These are phyloP conservation scores for Manis javanica DNA, from an alignment of 2,797 vertebrate genomes.

Conservation along the genomic window DNA sequence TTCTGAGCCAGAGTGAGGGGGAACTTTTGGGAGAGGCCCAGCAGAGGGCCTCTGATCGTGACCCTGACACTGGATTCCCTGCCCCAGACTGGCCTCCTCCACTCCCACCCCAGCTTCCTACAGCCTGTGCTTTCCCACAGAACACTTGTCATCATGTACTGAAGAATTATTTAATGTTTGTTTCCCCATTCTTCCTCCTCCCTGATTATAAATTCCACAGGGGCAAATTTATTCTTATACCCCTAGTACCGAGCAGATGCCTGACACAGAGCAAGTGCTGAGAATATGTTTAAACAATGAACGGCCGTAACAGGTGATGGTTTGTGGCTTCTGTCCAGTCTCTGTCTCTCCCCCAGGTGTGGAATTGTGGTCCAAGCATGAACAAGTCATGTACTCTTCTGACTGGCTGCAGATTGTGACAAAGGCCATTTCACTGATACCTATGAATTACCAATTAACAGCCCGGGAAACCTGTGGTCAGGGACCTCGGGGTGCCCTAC, in stretches of 20 bases:
- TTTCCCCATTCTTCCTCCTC: neutral
- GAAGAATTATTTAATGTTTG: neutral
- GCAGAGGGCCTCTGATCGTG: neutral
- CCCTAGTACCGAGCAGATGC: neutral
- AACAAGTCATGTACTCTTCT: neutral
- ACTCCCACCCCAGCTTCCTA: neutral
- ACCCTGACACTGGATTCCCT: neutral
- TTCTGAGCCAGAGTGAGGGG: neutral
- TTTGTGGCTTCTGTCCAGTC: neutral
- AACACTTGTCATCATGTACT: neutral
- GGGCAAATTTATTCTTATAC: neutral
- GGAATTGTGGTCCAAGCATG: neutral
- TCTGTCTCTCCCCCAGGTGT: neutral
- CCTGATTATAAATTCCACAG: neutral
- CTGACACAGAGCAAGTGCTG: neutral
- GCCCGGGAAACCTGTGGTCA: neutral
- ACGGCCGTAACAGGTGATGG: neutral
- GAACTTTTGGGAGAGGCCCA: neutral
- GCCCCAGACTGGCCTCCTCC: too few relatives aligned
- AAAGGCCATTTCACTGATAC: neutral
- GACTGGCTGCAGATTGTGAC: fast-evolving
- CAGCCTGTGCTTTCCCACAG: neutral
- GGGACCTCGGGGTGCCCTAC: neutral
- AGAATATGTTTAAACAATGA: neutral
- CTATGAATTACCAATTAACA: neutral